Conservation (phyloP, 1,140 invertebrate species). For the Drosophila sechellia region DNA sequence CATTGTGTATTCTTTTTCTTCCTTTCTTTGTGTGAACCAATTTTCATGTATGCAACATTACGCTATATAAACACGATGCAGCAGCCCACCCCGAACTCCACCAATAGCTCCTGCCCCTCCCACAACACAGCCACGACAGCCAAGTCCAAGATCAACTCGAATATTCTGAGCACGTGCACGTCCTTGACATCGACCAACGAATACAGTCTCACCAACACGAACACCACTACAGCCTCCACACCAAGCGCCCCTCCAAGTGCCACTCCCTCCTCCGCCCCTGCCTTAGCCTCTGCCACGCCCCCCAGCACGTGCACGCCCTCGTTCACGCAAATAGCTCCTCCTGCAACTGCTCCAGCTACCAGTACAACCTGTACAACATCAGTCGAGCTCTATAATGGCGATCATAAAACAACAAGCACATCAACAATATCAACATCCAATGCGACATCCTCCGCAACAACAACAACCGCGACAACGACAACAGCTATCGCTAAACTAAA, state of each 20-base stretch:
- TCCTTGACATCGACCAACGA: slow-evolving; percentile 50
- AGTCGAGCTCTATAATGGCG: slow-evolving; percentile 47
- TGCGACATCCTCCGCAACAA: slow-evolving; percentile 44
- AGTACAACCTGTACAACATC: slow-evolving; percentile 49
- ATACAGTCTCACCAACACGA: slow-evolving; percentile 34
- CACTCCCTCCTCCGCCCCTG: slow-evolving; percentile 23
- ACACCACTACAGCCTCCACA: neutral
- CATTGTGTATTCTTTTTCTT: slow-evolving; percentile 74
- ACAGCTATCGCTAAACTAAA: slow-evolving; percentile 70
- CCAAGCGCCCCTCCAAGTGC: slow-evolving; percentile 12
- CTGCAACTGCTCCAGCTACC: slow-evolving; percentile 51
- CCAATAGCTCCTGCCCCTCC: slow-evolving; percentile 54
- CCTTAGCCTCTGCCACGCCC: slow-evolving; percentile 42
- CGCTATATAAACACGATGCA: slow-evolving; percentile 36
- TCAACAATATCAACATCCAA: slow-evolving; percentile 41
- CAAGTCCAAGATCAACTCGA: slow-evolving; percentile 28
- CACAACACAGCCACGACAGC: slow-evolving; percentile 50
- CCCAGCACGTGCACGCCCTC: slow-evolving; percentile 65
- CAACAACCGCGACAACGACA: slow-evolving; percentile 40
- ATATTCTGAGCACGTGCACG: slow-evolving; percentile 71
- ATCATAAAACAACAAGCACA: slow-evolving; percentile 54
- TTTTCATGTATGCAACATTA: slow-evolving; percentile 35
- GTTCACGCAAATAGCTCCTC: slow-evolving; percentile 62
- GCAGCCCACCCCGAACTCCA: slow-evolving; percentile 37
- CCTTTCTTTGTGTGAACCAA: slow-evolving; percentile 70